phyloP scores from a whole-genome alignment of 2,113 vertebrate species.

The Rhinogobius similis region DNA sequence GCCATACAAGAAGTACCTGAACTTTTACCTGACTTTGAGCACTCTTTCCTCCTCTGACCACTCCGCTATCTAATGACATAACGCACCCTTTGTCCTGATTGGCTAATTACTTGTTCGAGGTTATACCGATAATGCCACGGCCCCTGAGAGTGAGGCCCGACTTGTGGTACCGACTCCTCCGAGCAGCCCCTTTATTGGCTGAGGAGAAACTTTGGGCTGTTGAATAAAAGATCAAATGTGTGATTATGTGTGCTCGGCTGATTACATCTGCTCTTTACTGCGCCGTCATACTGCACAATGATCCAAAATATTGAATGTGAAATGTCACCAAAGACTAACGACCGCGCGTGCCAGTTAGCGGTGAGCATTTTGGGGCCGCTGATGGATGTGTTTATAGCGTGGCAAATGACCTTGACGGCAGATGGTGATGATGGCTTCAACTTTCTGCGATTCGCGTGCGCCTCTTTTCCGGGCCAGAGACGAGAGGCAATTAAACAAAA shows the following conservation, averaged over 20 bases:
- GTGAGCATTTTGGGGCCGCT: conserved; percentile 44
- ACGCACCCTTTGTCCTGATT: conserved; percentile 25
- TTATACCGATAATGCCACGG: conserved; percentile 29
- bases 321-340: conserved; percentile 71
- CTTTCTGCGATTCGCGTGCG: conserved; percentile 18
- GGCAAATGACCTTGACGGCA: conserved; percentile 74
- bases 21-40: not conserved
- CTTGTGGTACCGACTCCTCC: conserved; percentile 20
- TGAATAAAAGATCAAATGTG: conserved; percentile 61
- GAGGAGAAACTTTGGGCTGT: conserved; percentile 33
- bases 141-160: conserved; percentile 12
- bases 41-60: not conserved
- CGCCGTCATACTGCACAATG: conserved; percentile 60
- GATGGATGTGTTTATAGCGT: conserved; percentile 72
- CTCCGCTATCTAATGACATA: not conserved
- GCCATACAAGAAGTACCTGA: not conserved
- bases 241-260: conserved; percentile 54
- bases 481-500: conserved; percentile 43
- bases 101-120: conserved; percentile 32
- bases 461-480: conserved; percentile 32
- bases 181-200: conserved; percentile 33
- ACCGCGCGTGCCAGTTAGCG: conserved; percentile 60
- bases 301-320: conserved; percentile 70
- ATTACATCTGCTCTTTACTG: conserved; percentile 58
- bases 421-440: conserved; percentile 58